phyloP scores from a whole-genome alignment of 1,140 invertebrate species.

The Heliconius eleuchia region DNA sequence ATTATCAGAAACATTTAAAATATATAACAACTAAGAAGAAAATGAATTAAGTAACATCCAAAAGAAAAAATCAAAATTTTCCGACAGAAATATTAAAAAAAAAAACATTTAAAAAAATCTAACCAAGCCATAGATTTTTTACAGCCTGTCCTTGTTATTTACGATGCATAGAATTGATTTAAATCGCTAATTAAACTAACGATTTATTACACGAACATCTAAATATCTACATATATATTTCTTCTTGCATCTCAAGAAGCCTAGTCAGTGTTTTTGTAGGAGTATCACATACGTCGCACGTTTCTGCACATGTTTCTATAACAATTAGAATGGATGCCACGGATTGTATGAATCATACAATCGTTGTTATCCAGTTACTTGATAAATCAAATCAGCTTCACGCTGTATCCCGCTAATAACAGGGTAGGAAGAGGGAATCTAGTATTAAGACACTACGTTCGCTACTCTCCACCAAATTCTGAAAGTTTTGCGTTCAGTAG shows the following conservation, averaged over 20 bases:
- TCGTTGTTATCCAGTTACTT: background rate
- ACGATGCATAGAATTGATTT: background rate
- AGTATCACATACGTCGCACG: constrained; percentile 20
- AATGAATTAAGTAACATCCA: too few species aligned
- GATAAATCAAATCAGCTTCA: background rate
- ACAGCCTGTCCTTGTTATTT: background rate
- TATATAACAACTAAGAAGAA: too few species aligned
- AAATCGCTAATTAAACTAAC: background rate
- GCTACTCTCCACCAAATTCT: too few species aligned
- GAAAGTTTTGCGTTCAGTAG: too few species aligned
- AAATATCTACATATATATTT: background rate
- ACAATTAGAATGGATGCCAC: constrained; percentile 28
- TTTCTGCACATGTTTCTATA: constrained; percentile 12
- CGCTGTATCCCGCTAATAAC: too few species aligned
- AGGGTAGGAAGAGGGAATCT: too few species aligned
- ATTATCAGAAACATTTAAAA: background rate
- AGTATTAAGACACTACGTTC: too few species aligned
- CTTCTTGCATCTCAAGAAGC: constrained; percentile 15
- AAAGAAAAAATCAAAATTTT: too few species aligned
- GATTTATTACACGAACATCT: constrained; percentile 1
- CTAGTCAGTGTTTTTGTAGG: constrained; percentile 18
- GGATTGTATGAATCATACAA: constrained; percentile 26
- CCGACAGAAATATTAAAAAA: background rate
- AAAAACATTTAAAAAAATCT: background rate
- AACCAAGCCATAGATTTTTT: background rate